A percentile compares a stretch with the other conserved stretches of the same genome.
Evolutionary conservation across 2,797 vertebrate species (phyloP).

Genomic region (Syndactyla subalaris): DNA sequence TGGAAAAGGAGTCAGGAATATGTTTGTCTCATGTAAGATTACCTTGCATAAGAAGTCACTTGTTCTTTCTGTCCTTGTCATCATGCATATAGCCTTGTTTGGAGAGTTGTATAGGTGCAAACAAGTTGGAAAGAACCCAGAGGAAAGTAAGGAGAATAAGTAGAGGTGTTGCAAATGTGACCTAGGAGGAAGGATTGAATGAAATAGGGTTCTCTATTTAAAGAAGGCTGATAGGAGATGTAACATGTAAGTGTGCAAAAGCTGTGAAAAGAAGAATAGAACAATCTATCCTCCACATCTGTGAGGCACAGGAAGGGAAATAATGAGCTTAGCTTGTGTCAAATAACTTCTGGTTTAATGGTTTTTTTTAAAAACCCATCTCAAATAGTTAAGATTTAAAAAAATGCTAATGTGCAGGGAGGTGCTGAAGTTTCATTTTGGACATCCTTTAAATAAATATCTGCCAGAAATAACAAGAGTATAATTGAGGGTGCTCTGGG

Average conservation of each 20-base stretch:
- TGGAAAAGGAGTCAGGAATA: neutral
- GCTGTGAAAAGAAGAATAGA: constrained; percentile 18
- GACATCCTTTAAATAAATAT: constrained; percentile 1
- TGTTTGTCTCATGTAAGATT: neutral
- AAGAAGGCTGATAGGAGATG: neutral
- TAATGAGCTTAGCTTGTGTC: constrained; percentile 17
- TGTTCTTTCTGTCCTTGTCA: neutral
- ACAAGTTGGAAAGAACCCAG: neutral
- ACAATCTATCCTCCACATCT: neutral
- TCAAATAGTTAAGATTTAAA: neutral
- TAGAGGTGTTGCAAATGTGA: neutral
- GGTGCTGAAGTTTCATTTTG: constrained; percentile 31
- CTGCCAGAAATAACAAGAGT: constrained; percentile 40
- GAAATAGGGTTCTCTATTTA: neutral
- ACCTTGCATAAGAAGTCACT: neutral
- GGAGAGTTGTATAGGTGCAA: neutral
- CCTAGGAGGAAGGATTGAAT: neutral
- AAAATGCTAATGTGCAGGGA: neutral
- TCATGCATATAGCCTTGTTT: neutral
- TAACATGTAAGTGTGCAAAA: neutral
- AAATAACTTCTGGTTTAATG: neutral
- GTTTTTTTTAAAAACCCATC: neutral
- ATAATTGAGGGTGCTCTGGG: constrained; percentile 18
- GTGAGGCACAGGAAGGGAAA: neutral
- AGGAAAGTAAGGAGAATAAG: neutral